These are phyloP conservation scores for Drosophila ananassae DNA, from an alignment of 1,140 invertebrate species.

Conservation along the genomic window DNA sequence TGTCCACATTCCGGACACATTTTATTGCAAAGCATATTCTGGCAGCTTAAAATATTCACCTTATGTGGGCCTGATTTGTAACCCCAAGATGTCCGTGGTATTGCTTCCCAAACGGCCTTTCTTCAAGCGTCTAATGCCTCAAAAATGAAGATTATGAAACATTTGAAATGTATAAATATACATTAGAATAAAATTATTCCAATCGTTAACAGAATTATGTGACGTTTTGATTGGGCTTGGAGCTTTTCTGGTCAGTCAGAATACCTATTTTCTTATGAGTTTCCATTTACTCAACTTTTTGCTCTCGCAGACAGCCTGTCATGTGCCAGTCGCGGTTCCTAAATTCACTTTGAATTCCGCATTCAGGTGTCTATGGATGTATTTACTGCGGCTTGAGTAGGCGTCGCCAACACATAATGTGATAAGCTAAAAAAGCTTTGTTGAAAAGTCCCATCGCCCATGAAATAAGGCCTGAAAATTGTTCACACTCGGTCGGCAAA, in stretches of 20 bases:
- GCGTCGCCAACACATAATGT: constrained; percentile 57
- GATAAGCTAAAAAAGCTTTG: constrained; percentile 31
- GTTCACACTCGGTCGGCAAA: background rate
- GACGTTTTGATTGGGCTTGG: constrained; percentile 1
- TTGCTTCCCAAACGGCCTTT: too few species aligned
- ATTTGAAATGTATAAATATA: too few species aligned
- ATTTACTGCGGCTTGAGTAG: constrained; percentile 1
- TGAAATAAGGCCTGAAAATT: constrained; percentile 4
- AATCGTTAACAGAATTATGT: background rate
- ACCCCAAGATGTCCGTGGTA: too few species aligned
- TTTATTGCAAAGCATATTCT: background rate
- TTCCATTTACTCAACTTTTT: constrained; percentile 25
- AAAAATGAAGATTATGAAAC: too few species aligned
- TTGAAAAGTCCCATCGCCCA: background rate
- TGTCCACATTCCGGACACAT: constrained; percentile 21
- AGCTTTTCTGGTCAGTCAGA: background rate
- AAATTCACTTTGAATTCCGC: constrained; percentile 70
- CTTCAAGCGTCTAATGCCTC: too few species aligned
- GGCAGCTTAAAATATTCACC: background rate
- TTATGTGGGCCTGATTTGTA: too few species aligned
- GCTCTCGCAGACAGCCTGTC: constrained; percentile 66
- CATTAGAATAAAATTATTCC: too few species aligned
- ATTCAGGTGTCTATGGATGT: constrained; percentile 41
- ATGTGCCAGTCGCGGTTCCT: constrained; percentile 60
- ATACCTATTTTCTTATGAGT: constrained; percentile 4